Percentiles rank a stretch among this genome's conserved stretches.
These are phyloP conservation scores for Protobothrops flavoviridis DNA, from an alignment of 2,113 vertebrate species.

Conservation along the genomic window DNA sequence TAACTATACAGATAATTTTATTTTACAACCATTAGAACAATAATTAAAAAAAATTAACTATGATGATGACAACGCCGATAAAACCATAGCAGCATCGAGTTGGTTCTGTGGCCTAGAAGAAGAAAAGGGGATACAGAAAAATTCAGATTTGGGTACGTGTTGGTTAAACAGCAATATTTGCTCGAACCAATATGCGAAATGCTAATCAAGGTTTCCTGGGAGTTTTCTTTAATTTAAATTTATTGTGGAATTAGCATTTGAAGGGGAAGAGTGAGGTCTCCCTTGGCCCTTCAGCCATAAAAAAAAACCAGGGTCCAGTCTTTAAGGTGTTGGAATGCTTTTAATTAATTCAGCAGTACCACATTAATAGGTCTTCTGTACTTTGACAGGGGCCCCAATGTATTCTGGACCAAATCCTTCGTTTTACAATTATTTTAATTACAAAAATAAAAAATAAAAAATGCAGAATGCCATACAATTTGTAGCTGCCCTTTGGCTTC, in stretches of 20 bases:
- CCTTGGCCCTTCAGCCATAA: not conserved
- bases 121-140: slow-evolving; percentile 66
- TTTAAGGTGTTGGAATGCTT: not conserved
- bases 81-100: slow-evolving; percentile 85
- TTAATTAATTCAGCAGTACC: not conserved
- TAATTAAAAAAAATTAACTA: slow-evolving; percentile 73
- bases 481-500: not conserved
- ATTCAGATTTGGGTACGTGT: slow-evolving; percentile 6
- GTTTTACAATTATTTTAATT: not conserved
- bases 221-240: not conserved
- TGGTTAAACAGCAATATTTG: not conserved
- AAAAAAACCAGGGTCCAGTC: not conserved
- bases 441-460: too few relatives aligned
- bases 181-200: not conserved
- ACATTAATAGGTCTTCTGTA: not conserved
- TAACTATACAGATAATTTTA: slow-evolving; percentile 88
- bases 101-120: slow-evolving; percentile 89
- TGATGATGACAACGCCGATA: slow-evolving; percentile 80
- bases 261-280: not conserved
- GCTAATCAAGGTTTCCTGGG: not conserved
- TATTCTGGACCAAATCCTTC: slow-evolving; percentile 13
- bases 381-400: not conserved
- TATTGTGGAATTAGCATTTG: not conserved
- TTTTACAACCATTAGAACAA: slow-evolving; percentile 82
- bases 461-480: not conserved